phyloP scores from a whole-genome alignment of 2,797 vertebrate genomes.

The Cercopithecus diana region DNA sequence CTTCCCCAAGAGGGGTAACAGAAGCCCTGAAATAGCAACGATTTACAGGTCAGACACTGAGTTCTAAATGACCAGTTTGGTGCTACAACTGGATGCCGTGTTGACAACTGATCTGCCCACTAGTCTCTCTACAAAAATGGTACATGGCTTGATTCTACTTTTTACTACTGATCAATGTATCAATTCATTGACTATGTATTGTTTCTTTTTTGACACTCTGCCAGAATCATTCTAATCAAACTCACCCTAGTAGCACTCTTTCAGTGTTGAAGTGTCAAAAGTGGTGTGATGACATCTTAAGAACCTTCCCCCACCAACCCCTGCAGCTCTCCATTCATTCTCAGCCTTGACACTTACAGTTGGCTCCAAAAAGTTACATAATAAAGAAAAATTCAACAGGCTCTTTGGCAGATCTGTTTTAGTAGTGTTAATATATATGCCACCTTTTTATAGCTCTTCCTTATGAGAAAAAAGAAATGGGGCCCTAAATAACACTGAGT shows the following conservation, averaged over 20 bases:
- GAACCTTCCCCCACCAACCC: not conserved
- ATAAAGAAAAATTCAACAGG: not conserved
- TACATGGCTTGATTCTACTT: not conserved
- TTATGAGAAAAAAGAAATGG: conserved; percentile 25
- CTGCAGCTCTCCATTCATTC: not conserved
- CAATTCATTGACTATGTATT: not conserved
- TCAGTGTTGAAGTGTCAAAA: not conserved
- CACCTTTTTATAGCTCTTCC: conserved; percentile 43
- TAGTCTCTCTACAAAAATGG: not conserved
- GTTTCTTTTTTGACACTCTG: not conserved
- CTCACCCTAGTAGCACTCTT: not conserved
- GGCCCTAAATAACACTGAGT: not conserved
- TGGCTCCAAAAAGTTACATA: not conserved
- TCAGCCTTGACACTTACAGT: not conserved
- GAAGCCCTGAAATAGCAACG: not conserved
- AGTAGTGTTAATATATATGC: not conserved
- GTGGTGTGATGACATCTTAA: not conserved
- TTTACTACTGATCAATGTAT: not conserved
- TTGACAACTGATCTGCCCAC: not conserved
- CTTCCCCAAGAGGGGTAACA: not conserved
- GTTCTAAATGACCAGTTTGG: not conserved
- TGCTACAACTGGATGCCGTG: not conserved
- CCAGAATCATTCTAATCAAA: not conserved
- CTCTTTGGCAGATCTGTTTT: not conserved
- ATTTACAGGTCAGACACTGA: not conserved